Conservation (phyloP, 2,888 invertebrate species). For the Odontothrips loti region DNA sequence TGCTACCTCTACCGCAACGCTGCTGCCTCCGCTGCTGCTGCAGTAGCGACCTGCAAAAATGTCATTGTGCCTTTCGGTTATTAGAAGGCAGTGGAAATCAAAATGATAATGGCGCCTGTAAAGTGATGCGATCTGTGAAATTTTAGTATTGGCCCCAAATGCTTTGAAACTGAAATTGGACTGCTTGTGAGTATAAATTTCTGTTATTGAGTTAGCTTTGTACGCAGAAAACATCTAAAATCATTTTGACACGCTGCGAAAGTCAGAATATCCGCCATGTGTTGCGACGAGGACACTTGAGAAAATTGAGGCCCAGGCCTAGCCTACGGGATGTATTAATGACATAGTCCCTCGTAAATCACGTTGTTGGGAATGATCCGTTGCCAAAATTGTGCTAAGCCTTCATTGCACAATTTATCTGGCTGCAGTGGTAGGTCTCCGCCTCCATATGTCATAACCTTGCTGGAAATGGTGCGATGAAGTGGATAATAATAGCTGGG, state of each 20-base stretch:
- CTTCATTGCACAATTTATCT: neutral
- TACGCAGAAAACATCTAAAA: neutral
- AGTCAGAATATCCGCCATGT: neutral
- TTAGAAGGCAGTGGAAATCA: conserved; percentile 22
- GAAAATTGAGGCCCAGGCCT: conserved; percentile 12
- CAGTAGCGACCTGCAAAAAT: neutral
- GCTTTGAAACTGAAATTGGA: neutral
- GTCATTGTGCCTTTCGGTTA: neutral
- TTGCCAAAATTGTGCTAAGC: neutral
- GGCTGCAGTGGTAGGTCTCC: neutral
- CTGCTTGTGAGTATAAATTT: neutral
- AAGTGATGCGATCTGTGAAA: conserved; percentile 26
- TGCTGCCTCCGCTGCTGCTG: neutral
- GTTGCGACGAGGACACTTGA: conserved; percentile 19
- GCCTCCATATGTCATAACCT: neutral
- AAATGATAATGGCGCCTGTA: conserved; percentile 26
- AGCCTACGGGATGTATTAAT: conserved; percentile 17
- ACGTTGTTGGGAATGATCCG: conserved; percentile 10
- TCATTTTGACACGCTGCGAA: neutral
- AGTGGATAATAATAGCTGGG: neutral
- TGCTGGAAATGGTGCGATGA: neutral
- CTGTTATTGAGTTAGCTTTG: neutral
- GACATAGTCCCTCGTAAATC: conserved; percentile 24
- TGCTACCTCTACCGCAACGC: neutral
- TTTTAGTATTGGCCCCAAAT: conserved; percentile 6